phyloP scores from a whole-genome alignment of 1,140 invertebrate species.

The Drosophila willistoni region DNA sequence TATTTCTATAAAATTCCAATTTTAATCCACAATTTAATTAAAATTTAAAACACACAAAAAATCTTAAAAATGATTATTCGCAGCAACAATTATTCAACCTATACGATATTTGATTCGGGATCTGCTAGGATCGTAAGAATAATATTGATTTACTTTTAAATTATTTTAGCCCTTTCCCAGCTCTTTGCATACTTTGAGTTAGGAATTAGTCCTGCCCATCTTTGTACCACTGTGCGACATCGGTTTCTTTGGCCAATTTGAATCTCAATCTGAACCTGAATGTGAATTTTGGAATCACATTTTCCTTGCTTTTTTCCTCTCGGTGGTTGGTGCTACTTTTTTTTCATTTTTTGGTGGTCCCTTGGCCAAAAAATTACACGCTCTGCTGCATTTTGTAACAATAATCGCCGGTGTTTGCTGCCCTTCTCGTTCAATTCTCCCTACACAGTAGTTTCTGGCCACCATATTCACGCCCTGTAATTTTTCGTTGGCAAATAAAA shows the following conservation, averaged over 20 bases:
- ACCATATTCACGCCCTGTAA: conserved; percentile 50
- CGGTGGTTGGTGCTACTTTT: conserved; percentile 37
- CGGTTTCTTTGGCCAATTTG: conserved; percentile 70
- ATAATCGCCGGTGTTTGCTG: conserved; percentile 76
- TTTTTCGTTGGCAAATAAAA: conserved; percentile 40
- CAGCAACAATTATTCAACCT: too few relatives aligned
- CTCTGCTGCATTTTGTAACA: conserved; percentile 73
- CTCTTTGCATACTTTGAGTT: too few relatives aligned
- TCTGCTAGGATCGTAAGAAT: too few relatives aligned
- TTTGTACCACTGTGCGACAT: not conserved
- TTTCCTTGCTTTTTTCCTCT: conserved; percentile 40
- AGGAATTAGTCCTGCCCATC: too few relatives aligned
- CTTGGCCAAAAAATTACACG: conserved; percentile 69
- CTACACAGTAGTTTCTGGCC: not conserved
- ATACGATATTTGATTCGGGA: too few relatives aligned
- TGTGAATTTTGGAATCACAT: conserved; percentile 58
- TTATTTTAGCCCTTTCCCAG: too few relatives aligned
- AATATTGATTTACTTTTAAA: too few relatives aligned
- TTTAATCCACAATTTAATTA: too few relatives aligned
- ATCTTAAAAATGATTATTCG: too few relatives aligned
- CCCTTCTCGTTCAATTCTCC: conserved; percentile 25
- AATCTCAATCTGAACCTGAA: conserved; percentile 61
- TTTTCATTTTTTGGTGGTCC: conserved; percentile 35
- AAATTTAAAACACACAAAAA: too few relatives aligned
- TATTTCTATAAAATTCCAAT: too few relatives aligned